These are phyloP conservation scores for Automeris io DNA, from an alignment of 2,888 invertebrate genomes.

Conservation along the genomic window DNA sequence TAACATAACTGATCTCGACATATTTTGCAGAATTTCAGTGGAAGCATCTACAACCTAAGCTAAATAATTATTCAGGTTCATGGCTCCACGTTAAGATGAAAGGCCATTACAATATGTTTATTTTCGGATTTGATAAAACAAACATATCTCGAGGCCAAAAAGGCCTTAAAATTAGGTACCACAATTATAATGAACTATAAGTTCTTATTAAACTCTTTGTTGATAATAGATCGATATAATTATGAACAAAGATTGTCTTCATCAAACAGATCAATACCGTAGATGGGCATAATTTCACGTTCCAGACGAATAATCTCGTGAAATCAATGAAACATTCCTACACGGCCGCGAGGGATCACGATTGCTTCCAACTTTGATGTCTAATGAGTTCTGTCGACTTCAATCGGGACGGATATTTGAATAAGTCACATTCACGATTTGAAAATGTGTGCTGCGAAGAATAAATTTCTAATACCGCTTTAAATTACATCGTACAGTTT, in stretches of 20 bases:
- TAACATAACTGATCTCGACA: no score
- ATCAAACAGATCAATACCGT: constrained; percentile 54
- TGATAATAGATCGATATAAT: not conserved
- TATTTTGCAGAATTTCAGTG: no score
- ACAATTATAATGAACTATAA: no score
- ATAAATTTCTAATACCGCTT: not conserved
- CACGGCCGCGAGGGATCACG: constrained; percentile 43
- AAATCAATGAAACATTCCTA: constrained; percentile 60
- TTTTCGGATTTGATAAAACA: no score
- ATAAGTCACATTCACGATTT: constrained; percentile 7
- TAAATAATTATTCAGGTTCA: no score
- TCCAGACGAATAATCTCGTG: constrained; percentile 41
- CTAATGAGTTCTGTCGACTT: constrained; percentile 38
- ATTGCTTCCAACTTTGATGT: constrained; percentile 42
- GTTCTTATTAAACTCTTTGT: not conserved
- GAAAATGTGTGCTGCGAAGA: not conserved
- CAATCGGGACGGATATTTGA: constrained; percentile 30
- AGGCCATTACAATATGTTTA: no score
- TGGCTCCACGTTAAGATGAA: no score
- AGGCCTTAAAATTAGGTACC: no score
- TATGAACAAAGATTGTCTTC: constrained; percentile 39
- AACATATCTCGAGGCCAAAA: no score
- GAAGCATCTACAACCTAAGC: no score
- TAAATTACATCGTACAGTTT: no score
- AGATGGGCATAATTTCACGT: constrained; percentile 65